Conservation (phyloP, 2,113 vertebrate genomes). For the Gorilla gorilla region DNA sequence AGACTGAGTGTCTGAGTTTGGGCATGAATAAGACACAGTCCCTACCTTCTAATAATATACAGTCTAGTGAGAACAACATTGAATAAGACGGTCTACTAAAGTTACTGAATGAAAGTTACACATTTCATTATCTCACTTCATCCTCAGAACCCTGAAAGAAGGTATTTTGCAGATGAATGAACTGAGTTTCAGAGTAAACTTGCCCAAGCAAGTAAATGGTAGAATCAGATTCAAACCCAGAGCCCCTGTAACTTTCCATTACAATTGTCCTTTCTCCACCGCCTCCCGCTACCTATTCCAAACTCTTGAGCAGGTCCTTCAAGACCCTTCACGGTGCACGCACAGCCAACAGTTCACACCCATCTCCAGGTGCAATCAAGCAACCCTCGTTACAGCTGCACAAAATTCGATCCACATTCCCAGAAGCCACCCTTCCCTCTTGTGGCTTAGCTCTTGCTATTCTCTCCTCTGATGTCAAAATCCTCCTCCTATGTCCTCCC, state of each 20-base stretch:
- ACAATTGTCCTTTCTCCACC: background rate
- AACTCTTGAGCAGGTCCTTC: background rate
- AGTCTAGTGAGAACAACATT: background rate
- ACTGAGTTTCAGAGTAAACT: background rate
- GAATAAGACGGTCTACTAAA: background rate
- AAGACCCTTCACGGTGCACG: accelerated
- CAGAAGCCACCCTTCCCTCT: background rate
- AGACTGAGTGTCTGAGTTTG: background rate
- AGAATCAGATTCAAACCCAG: background rate
- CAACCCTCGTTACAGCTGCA: background rate
- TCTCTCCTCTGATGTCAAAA: background rate
- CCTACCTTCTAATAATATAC: background rate
- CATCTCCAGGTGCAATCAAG: background rate
- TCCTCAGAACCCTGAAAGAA: background rate
- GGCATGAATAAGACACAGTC: background rate
- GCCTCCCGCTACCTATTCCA: background rate
- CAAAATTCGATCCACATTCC: background rate
- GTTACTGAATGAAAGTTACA: background rate
- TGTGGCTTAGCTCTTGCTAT: background rate
- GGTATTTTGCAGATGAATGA: background rate
- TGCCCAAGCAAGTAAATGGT: background rate
- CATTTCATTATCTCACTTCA: background rate
- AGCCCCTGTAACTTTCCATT: background rate
- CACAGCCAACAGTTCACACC: background rate
- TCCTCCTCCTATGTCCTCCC: background rate